Percentiles rank a stretch among this genome's conserved stretches.
Evolutionary conservation across 1,140 invertebrate species (phyloP).

Genomic region (Apis florea): DNA sequence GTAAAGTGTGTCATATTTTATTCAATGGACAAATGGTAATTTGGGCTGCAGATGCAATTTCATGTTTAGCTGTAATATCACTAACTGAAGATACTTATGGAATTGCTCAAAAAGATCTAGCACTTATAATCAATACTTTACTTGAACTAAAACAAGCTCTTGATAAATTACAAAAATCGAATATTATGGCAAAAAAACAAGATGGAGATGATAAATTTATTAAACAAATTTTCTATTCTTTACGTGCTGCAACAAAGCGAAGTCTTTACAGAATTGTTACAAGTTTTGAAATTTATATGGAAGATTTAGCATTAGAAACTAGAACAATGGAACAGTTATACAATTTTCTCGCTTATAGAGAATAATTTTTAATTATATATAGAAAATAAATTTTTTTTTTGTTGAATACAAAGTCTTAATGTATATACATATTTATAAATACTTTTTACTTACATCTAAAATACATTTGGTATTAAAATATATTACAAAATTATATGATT

Average conservation of each 20-base stretch:
- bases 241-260: constrained; percentile 84
- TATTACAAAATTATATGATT: constrained; percentile 15
- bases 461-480: not conserved
- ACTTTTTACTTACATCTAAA: not conserved
- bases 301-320: constrained; percentile 83
- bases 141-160: constrained; percentile 85
- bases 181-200: constrained; percentile 82
- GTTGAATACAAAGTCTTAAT: not conserved
- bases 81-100: constrained; percentile 89
- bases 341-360: constrained; percentile 72
- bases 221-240: constrained; percentile 82
- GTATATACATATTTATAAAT: constrained; percentile 13
- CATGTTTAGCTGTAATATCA: constrained; percentile 84
- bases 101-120: constrained; percentile 88
- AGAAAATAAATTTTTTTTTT: constrained; percentile 27
- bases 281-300: constrained; percentile 85
- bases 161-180: constrained; percentile 86
- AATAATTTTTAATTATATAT: constrained; percentile 59
- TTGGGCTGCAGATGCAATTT: constrained; percentile 86
- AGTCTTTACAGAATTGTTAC: constrained; percentile 88
- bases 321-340: constrained; percentile 70
- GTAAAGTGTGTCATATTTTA: constrained; percentile 84
- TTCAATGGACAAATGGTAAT: constrained; percentile 85
- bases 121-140: constrained; percentile 84
- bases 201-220: constrained; percentile 82